Evolutionary conservation across 2,797 vertebrate species (phyloP), one percentile per base, ranked within the genome.

Genomic region (Chrosomus eos): DNA sequence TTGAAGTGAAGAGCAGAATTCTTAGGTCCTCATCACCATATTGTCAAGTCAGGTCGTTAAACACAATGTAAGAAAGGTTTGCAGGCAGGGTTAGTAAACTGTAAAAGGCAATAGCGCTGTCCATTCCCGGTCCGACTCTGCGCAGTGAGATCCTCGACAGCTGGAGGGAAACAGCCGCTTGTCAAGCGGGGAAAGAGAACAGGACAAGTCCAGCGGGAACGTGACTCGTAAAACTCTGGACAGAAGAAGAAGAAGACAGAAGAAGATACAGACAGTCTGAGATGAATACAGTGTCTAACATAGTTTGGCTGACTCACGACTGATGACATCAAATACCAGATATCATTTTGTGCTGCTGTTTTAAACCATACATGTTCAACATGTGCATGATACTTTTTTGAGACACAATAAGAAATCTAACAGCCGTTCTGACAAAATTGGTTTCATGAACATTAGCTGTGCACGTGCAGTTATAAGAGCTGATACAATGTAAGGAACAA

Each of bases 171-270:
- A 74, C 72, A 36, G 28, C 14, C 6, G 21, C 13, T 75, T 55
- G 73, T 75, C 73, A 75, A 75, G 31, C 21, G 14, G 48, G 36
- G 73, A 75, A 75, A 75, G 31, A 8, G 19, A 75, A 75, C 73
- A 36, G 73, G 48, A 11, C 31, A 23, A 55, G 73, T 36, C 31
- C 11, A 33, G 31, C 11, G 11, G 11, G 45, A 51, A 55, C 73
- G 28, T 74, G 5, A 21, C 71, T 74, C 3, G 45, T 74, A 74
- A 74, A 74, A 73, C 71, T 28, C 43, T 31, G 71, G n/a, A n/a
- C n/a, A n/a, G n/a, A n/a, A n/a, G n/a, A n/a, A n/a, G n/a, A n/a
- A n/a, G n/a, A n/a, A 74, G 26, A 18, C 4, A 9, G 71, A 48
- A 26, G 71, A 43, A 43, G 3, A 43, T 13, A 43, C 43, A 43